Evolutionary conservation across 2,888 invertebrate genomes (phyloP).

Genomic region (Rotaria socialis): DNA sequence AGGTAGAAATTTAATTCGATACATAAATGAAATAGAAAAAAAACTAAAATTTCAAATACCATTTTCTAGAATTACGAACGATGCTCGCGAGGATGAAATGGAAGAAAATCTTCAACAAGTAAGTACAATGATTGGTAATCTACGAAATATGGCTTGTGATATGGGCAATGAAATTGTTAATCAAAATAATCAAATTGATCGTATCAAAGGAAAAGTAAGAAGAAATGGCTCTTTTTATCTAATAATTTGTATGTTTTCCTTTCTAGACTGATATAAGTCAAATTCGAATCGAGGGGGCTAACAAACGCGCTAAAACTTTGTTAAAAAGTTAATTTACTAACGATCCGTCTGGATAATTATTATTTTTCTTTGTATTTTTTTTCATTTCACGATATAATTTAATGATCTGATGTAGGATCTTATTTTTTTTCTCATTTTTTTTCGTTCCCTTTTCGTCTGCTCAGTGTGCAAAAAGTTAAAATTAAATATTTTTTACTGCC

Average conservation of each 20-base stretch:
- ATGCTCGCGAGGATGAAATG: constrained; percentile 97
- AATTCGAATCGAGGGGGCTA: constrained; percentile 89
- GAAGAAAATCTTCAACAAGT: constrained; percentile 97
- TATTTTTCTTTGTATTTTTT: neutral
- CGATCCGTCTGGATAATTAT: neutral
- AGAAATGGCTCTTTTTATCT: neutral
- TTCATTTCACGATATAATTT: neutral
- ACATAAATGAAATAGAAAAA: neutral
- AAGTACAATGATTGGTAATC: constrained; percentile 92
- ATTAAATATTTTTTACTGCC: neutral
- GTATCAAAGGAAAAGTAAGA: constrained; percentile 91
- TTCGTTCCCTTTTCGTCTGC: neutral
- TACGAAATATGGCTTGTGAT: constrained; percentile 98
- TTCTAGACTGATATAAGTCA: constrained; percentile 70
- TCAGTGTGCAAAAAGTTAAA: neutral
- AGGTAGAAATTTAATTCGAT: neutral
- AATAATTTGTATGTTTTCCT: neutral
- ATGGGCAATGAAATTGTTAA: constrained; percentile 97
- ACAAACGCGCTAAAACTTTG: constrained; percentile 91
- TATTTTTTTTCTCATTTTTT: neutral
- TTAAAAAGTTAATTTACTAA: constrained; percentile 65
- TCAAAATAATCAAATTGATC: constrained; percentile 92
- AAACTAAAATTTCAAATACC: neutral
- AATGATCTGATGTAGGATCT: neutral
- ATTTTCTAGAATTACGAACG: constrained; percentile 77